Base-by-base conservation (phyloP, 2,797 vertebrate species). In the Sebastes ruberrimus region DNA sequence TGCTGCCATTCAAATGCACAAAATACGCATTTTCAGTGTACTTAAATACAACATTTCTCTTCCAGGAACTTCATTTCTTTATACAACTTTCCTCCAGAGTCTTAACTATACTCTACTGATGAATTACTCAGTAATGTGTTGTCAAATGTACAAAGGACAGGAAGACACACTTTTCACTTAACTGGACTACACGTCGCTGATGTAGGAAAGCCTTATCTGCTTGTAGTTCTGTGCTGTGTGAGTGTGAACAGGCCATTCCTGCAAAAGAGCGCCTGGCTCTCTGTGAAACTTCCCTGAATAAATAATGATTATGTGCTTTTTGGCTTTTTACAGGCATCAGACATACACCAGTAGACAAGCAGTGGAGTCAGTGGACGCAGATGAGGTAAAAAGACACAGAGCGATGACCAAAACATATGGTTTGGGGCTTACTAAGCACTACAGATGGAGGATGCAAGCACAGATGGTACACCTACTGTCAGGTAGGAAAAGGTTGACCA, bases 391-490 rank as follows among this genome's bases (percentile, higher is more conserved):
- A 62, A 65, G 23, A 70, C 25, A 60, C 33, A 55, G 69, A 63
- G 60, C 52, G 66, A 32, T 70, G 82, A 66, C 57, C 59, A 78
- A 67, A 67, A 56, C 87, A 87, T 78, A 81, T 84, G 81, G 75
- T 70, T 66, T 57, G 63, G 72, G 67, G 82, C 74, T 87, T 77
- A 85, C 67, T 85, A 66, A 86, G 82, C 71, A 42, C 72, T 75
- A 53, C 80, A 91, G 85, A 87, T 75, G 86, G 80, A 60, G 62
- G n/a, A 59, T 76, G 23, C 49, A 30, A 22, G 71, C 75, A 80
- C 88, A 87, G 90, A 92, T 92, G 89, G 88, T 49, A 30, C 42
- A 74, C 22, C 74, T 61, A 82, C 84, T 78, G 82, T 72, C 80
- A 83, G 84, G 76, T 76, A 79, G 56, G 80, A 70, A 79, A 83